A percentile compares a stretch with the other conserved stretches of the same genome.
These are phyloP conservation scores for Protobothrops mucrosquamatus DNA, from an alignment of 2,113 vertebrate genomes.

Conservation along the genomic window DNA sequence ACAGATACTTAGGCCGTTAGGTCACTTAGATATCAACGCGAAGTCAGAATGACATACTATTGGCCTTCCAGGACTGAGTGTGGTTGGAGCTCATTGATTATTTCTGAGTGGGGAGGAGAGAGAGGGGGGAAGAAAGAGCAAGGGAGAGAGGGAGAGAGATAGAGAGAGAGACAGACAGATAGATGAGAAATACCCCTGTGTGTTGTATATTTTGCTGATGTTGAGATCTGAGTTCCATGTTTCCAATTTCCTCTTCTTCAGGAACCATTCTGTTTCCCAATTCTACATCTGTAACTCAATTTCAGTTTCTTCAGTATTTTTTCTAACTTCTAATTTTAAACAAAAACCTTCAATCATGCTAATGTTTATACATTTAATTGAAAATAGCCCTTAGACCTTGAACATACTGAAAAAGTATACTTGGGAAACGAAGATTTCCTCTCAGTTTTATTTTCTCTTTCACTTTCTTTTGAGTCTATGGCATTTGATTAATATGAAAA, in stretches of 20 bases:
- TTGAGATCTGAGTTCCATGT: background rate
- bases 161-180: background rate
- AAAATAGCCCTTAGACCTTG: background rate
- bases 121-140: background rate
- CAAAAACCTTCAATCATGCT: background rate
- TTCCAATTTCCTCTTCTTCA: background rate
- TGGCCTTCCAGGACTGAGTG: background rate
- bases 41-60: background rate
- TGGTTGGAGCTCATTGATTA: background rate
- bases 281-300: too few species aligned
- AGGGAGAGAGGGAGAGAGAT: too few species aligned
- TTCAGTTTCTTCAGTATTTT: too few species aligned
- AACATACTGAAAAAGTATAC: background rate
- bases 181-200: background rate
- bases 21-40: background rate
- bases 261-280: background rate
- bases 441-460: background rate
- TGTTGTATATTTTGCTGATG: background rate
- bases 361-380: background rate
- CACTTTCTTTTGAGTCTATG: background rate
- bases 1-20: background rate
- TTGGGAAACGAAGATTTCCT: slow-evolving; percentile 1
- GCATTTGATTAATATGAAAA: background rate
- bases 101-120: background rate
- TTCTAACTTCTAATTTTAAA: too few species aligned